Evolutionary conservation across 2,113 vertebrate genomes (phyloP).

Genomic region (Notothenia coriiceps): DNA sequence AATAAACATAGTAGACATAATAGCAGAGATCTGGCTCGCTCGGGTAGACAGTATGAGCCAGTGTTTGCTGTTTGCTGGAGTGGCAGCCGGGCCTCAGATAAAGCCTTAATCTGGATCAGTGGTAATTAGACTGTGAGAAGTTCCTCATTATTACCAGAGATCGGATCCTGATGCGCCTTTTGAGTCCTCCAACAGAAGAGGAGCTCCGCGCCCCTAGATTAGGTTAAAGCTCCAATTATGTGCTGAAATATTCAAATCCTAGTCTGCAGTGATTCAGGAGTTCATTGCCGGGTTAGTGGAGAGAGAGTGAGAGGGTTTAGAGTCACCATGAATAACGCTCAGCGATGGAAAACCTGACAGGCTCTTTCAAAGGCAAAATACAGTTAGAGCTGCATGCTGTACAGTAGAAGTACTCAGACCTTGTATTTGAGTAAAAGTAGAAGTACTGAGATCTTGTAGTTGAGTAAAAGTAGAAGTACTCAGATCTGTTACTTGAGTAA

Average conservation of each 20-base stretch:
- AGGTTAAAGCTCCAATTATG: constrained; percentile 83
- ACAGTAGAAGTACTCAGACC: background rate
- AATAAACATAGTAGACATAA: constrained; percentile 60
- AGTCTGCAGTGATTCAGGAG: constrained; percentile 79
- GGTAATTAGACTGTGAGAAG: constrained; percentile 81
- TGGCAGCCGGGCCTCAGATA: constrained; percentile 57
- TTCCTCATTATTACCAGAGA: constrained; percentile 77
- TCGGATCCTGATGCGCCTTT: constrained; percentile 77
- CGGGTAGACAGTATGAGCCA: constrained; percentile 34
- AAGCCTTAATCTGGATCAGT: constrained; percentile 74
- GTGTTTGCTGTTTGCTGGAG: constrained; percentile 68
- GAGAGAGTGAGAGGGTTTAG: constrained; percentile 69
- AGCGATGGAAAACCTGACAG: constrained; percentile 73
- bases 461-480: background rate
- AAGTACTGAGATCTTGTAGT: no score
- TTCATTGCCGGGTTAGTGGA: constrained; percentile 79
- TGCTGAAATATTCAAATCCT: constrained; percentile 83
- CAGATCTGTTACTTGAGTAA: no score
- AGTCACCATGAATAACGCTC: constrained; percentile 71
- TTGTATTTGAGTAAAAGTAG: no score
- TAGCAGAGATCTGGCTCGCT: constrained; percentile 46
- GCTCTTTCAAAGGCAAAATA: constrained; percentile 74
- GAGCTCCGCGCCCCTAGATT: constrained; percentile 74
- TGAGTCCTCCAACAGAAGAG: constrained; percentile 69
- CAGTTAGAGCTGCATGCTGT: constrained; percentile 29